Conservation (phyloP, 2,113 vertebrate genomes). For the Butorides virescens region DNA sequence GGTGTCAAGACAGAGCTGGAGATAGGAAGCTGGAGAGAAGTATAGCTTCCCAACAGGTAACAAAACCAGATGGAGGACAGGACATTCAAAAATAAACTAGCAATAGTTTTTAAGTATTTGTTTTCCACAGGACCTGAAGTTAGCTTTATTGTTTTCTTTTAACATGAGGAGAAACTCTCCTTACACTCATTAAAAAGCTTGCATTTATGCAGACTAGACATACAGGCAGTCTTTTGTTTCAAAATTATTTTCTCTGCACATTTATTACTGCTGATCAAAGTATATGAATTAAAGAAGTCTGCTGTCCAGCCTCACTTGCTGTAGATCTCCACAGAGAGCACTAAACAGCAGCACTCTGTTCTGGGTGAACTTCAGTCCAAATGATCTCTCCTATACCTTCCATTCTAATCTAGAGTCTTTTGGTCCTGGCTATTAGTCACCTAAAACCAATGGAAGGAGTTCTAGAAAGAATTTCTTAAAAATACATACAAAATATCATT, state of each 20-base stretch:
- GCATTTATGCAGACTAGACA: neutral
- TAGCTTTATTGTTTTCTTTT: neutral
- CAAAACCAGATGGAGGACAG: neutral
- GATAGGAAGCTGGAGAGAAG: neutral
- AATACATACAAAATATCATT: neutral
- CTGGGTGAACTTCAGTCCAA: neutral
- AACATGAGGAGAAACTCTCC: neutral
- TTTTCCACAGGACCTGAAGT: neutral
- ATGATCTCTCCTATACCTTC: neutral
- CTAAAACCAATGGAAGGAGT: neutral
- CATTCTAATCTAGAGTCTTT: neutral
- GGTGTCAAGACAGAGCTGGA: neutral
- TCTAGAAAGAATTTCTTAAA: neutral
- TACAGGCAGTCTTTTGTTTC: neutral
- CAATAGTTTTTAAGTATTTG: neutral
- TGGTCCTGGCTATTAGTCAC: neutral
- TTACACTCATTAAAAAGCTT: neutral
- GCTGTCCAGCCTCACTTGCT: neutral
- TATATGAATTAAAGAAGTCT: neutral
- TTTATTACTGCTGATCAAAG: neutral
- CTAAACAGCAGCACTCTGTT: neutral
- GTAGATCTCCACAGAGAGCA: neutral
- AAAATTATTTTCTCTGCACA: neutral
- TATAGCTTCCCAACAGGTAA: neutral
- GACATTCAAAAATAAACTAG: neutral